Evolutionary conservation across 2,113 vertebrate species (phyloP), one percentile per base, ranked within the genome.

Genomic region (Scomber scombrus): DNA sequence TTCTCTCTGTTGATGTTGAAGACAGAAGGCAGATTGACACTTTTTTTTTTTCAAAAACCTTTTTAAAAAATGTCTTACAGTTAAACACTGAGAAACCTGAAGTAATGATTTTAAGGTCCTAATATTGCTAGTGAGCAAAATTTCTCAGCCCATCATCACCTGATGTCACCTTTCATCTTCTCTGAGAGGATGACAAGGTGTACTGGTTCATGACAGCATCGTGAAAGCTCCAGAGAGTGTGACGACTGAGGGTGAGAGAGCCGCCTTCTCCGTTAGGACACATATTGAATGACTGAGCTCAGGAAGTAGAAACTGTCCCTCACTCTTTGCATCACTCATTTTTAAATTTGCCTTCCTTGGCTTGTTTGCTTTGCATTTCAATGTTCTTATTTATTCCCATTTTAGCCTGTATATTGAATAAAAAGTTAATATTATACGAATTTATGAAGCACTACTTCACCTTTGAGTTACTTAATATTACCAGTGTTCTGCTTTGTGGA

Each of bases 1-100:
- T 81, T 69, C 56, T 75, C 51, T 62, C 51, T 23, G 31, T 50
- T 84, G 31, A 55, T 67, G 31, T 55, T 49, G 82, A 73, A 29
- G 63, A 52, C 63, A 69, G 26, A 68, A 55, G 74, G 21, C 71
- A 23, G 19, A 54, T 26, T 75, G 54, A 69, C 52, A 26, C 23
- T n/a, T n/a, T 71, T 40, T 29, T 19, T 43, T 72, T 62, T 60
- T 10, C 1, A 40, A 80, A 64, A 66, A 10, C 0, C 2, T 57
- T 52, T 68, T 34, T 13, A 26, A 11, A 16, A 75, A 82, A 71
- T 64, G 64, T 57, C 51, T 72, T 63, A 14, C 19, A 26, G 50
- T 50, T 68, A 69, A 78, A 70, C 23, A 47, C 45, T 52, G 52
- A 71, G 29, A 49, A 60, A 78, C 40, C 16, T 18, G 15, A 61